These are phyloP conservation scores for Chaenodraco wilsoni DNA, from an alignment of 2,797 vertebrate species.

Conservation along the genomic window DNA sequence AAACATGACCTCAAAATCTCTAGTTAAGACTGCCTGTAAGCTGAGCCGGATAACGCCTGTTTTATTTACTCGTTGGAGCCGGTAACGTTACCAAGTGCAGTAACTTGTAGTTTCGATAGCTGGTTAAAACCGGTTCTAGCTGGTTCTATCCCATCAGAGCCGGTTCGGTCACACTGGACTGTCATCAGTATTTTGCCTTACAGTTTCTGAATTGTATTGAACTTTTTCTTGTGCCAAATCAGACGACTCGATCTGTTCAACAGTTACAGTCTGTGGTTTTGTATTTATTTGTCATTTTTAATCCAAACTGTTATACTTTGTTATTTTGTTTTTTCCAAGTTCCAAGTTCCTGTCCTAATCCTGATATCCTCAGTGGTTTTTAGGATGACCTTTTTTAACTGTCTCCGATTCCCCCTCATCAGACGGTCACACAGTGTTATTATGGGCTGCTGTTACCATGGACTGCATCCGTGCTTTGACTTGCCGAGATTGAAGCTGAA, in stretches of 20 bases:
- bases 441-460: constrained; percentile 48
- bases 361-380: neutral
- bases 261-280: neutral
- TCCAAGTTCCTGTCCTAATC: neutral
- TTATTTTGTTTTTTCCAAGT: neutral
- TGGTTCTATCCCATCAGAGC: neutral
- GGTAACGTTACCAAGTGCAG: neutral
- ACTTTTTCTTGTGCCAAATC: constrained; percentile 24
- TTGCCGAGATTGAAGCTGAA: neutral
- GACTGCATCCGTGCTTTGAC: constrained; percentile 15
- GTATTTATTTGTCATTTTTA: constrained; percentile 31
- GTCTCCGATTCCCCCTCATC: constrained; percentile 3
- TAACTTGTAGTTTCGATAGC: neutral
- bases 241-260: neutral
- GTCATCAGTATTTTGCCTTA: constrained; percentile 30
- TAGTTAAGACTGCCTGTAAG: neutral
- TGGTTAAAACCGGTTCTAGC: neutral
- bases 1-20: neutral
- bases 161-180: constrained; percentile 1
- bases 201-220: constrained; percentile 14
- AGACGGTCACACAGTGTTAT: constrained; percentile 7
- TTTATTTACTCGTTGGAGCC: neutral
- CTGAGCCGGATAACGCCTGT: neutral
- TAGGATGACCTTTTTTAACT: neutral
- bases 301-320: neutral